These are phyloP conservation scores for Cheirogaleus medius DNA, from an alignment of 2,113 vertebrate genomes.

Conservation along the genomic window DNA sequence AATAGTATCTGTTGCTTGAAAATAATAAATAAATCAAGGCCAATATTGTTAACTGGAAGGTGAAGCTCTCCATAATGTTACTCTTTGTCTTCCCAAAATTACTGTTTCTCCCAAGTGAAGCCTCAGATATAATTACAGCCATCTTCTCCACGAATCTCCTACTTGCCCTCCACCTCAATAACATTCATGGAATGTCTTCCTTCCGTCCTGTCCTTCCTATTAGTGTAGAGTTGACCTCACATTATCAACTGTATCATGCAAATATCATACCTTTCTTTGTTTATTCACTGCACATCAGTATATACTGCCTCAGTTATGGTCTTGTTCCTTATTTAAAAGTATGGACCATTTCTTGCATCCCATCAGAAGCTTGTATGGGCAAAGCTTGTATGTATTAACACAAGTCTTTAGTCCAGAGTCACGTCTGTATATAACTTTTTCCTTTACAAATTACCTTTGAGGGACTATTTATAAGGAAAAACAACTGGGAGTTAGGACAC, in stretches of 20 bases:
- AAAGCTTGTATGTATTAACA: no score
- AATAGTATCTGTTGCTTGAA: not conserved
- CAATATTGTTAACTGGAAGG: not conserved
- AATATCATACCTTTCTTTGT: accelerated
- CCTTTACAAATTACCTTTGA: not conserved
- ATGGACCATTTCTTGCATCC: accelerated
- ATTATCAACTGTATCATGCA: accelerated
- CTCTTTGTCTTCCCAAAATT: accelerated
- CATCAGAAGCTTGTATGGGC: not conserved
- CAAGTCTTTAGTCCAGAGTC: not conserved
- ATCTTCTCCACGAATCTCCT: accelerated
- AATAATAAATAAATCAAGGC: not conserved
- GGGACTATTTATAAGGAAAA: not conserved
- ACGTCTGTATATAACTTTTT: not conserved
- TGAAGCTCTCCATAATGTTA: not conserved
- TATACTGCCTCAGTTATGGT: accelerated
- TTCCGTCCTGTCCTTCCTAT: not conserved
- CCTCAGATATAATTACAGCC: accelerated
- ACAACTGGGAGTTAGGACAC: not conserved
- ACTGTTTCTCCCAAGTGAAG: not conserved
- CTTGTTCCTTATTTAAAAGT: not conserved
- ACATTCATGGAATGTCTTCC: not conserved
- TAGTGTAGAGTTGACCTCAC: accelerated
- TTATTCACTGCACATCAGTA: accelerated
- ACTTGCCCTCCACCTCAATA: accelerated